Percentiles rank a stretch among this genome's conserved stretches.
Evolutionary conservation across 2,888 invertebrate species (phyloP).

Genomic region (Nephrotoma flavescens): DNA sequence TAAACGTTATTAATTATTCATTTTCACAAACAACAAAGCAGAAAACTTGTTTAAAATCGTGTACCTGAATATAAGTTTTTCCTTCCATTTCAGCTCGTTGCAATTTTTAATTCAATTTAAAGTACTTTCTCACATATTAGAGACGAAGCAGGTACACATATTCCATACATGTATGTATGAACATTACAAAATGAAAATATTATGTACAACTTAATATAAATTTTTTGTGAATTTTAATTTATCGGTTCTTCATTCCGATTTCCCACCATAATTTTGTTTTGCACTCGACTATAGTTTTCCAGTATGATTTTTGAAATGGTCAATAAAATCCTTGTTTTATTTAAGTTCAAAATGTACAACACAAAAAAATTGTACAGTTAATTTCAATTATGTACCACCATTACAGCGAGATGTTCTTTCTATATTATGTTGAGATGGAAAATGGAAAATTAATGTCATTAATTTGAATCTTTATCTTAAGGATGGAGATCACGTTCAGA

Average conservation of each 20-base stretch:
- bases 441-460: neutral
- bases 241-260: neutral
- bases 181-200: neutral
- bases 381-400: neutral
- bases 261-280: neutral
- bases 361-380: neutral
- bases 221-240: neutral
- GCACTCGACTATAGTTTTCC: neutral
- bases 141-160: neutral
- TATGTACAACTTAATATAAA: neutral
- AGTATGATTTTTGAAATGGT: neutral
- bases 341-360: neutral
- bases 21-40: neutral
- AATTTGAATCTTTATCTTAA: neutral
- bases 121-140: neutral
- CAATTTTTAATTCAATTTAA: neutral
- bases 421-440: neutral
- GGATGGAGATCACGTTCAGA: neutral
- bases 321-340: neutral
- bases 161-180: neutral
- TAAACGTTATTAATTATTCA: neutral
- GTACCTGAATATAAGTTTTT: neutral
- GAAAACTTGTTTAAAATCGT: neutral
- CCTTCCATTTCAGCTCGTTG: neutral
- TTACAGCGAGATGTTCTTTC: neutral